Base-by-base conservation (phyloP, 1,140 invertebrate species). In the Drosophila novamexicana region DNA sequence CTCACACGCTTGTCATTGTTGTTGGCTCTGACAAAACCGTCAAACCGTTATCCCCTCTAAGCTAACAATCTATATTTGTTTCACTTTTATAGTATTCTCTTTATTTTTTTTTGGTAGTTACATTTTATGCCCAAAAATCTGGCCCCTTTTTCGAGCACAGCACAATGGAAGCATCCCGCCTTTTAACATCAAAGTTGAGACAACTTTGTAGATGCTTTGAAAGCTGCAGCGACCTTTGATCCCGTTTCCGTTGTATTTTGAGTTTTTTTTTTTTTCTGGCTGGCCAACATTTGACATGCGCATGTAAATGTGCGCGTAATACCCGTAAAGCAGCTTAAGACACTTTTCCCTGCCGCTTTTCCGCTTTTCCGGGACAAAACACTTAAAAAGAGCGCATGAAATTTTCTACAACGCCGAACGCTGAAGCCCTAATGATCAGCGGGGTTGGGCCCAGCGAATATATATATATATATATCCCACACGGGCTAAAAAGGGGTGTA, bases 311-410 rank as follows among this genome's bases (percentile, higher is more conserved):
- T 72, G 67, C 49, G 52, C 68, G 74, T 90, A 89, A 89, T 89
- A 89, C 84, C 81, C 80, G 77, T 89, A 89, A 89, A 90, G 85
- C 85, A 83, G 85, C 84, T 89, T 89, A 89, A 73, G 80, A 81
- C 80, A 89, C 85, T 78, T 89, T 77, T 65, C 64, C 57, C 50
- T 77, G 44, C 8, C 39, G 32, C 61, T 65, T 37, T 61, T 49
- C 47, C 65, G 66, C 75, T 82, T 88, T 88, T 88, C 79, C 79
- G 79, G 54, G 16, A 77, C 61, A 75, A 88, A 83, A 85, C 84
- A 89, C 84, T 83, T 80, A 68, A 84, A 88, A 29, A 88, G 63
- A 79, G 74, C 68, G 67, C 77, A 78, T 52, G 67, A 70, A 68
- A 81, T 88, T 79, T 80, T 82, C 65, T 58, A 47, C 49, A 56